Evolutionary conservation across 2,113 vertebrate genomes (phyloP), one percentile per base, ranked within the genome.

Genomic region (Vimba vimba): DNA sequence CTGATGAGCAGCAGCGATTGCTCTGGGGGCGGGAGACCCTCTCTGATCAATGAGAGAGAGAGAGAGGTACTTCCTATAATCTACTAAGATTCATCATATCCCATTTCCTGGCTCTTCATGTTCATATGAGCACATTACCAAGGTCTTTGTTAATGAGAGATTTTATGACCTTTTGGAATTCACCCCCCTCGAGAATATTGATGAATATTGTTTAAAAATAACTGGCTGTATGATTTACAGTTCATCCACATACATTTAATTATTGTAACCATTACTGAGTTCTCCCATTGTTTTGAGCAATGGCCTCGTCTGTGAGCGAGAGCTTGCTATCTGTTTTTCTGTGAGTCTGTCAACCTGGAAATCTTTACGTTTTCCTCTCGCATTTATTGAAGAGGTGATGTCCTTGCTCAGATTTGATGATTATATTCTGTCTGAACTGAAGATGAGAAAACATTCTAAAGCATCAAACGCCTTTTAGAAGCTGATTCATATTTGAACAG

Each of bases 161-260:
- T 87, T 10, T 73, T 87, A 88, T 94, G 92, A 94, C 93, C 91
- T 94, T 93, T 93, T 82, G 87, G 66, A 92, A 89, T 92, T 92
- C 91, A 92, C 90, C 23, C 92, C 93, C 91, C 89, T 86, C 4
- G 92, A 94, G 92, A 94, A 91, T 92, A 92, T 88, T 43, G 85
- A 90, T 89, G 92, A 89, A 93, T 93, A 89, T 84, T 93, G 89
- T 89, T 90, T 92, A 93, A 93, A 90, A 90, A 92, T 92, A 92
- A 89, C 87, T 87, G 74, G 73, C 62, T 57, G 68, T 50, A 84
- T 93, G 91, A 92, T 94, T 90, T 93, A 93, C 89, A 91, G 89
- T 87, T 89, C 80, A 80, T 68, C 89, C 89, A 82, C 90, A 89
- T 89, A 92, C 90, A 84, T 90, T 91, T 94, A 92, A 94, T 94